These are phyloP conservation scores for Liparis tanakae DNA, from an alignment of 2,797 vertebrate species.

Conservation along the genomic window DNA sequence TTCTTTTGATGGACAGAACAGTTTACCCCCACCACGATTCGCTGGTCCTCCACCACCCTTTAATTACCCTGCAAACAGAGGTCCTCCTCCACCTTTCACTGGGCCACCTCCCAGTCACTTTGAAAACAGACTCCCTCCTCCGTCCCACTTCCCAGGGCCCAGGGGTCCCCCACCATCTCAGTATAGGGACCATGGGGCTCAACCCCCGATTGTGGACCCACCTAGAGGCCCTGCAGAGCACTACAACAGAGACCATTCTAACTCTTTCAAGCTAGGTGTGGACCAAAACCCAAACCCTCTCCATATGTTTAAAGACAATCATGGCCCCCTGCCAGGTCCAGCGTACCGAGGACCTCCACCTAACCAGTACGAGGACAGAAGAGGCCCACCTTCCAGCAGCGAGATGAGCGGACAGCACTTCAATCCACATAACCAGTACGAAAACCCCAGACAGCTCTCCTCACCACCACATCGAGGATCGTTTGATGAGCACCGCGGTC, in stretches of 20 bases:
- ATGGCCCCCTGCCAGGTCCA: slow-evolving; percentile 64
- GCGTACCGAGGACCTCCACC: slow-evolving; percentile 77
- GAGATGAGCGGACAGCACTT: slow-evolving; percentile 84
- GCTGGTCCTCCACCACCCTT: slow-evolving; percentile 88
- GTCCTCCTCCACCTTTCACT: slow-evolving; percentile 84
- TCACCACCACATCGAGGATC: slow-evolving; percentile 84
- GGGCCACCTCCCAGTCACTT: slow-evolving; percentile 79
- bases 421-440: slow-evolving; percentile 78
- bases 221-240: slow-evolving; percentile 84
- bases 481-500: slow-evolving; percentile 84
- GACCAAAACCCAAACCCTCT: slow-evolving; percentile 72
- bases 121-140: slow-evolving; percentile 86
- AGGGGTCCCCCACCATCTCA: slow-evolving; percentile 86
- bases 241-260: slow-evolving; percentile 77
- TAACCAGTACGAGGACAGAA: slow-evolving; percentile 89
- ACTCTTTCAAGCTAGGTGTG: slow-evolving; percentile 76
- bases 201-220: slow-evolving; percentile 76
- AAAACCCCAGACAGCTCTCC: slow-evolving; percentile 68
- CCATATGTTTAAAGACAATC: slow-evolving; percentile 77
- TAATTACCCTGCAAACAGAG: slow-evolving; percentile 88
- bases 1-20: slow-evolving; percentile 85
- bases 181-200: slow-evolving; percentile 83
- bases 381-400: slow-evolving; percentile 72
- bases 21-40: slow-evolving; percentile 84
- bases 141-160: slow-evolving; percentile 85